Conservation (phyloP, 2,888 invertebrate genomes). For the Andrena trimmerana region DNA sequence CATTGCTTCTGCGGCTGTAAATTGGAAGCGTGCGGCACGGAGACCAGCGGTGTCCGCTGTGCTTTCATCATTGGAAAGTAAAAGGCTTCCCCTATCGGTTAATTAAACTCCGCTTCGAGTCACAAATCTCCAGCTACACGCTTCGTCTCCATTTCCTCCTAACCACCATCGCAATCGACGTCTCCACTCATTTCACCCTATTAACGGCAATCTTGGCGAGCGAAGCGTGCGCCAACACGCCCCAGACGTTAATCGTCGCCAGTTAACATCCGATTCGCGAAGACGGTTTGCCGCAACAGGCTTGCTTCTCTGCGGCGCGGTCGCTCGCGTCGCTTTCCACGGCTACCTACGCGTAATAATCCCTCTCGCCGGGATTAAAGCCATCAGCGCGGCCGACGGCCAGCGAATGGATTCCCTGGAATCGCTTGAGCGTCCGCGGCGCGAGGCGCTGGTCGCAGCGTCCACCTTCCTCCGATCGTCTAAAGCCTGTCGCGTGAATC, state of each 20-base stretch:
- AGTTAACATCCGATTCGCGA: conserved; percentile 53
- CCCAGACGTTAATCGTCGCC: conserved; percentile 63
- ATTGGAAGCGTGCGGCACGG: neutral
- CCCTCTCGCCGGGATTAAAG: conserved; percentile 53
- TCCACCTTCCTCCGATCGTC: conserved; percentile 21
- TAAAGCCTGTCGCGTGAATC: conserved; percentile 54
- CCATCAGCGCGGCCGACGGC: conserved; percentile 39
- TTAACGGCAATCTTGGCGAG: conserved; percentile 27
- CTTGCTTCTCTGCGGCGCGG: neutral
- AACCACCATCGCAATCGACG: neutral
- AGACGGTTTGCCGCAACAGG: conserved; percentile 43
- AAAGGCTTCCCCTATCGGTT: neutral
- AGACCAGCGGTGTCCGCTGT: neutral
- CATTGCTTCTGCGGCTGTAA: no score
- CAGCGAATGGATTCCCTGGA: conserved; percentile 53
- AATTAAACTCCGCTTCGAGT: neutral
- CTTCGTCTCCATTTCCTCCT: neutral
- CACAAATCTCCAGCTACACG: neutral
- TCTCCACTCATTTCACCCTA: neutral
- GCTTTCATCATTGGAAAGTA: neutral
- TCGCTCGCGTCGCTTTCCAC: conserved; percentile 14
- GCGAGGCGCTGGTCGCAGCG: neutral
- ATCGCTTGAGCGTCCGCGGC: conserved; percentile 43
- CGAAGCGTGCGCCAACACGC: conserved; percentile 42
- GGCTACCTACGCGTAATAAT: conserved; percentile 57